Evolutionary conservation across 2,797 vertebrate genomes (phyloP).

Genomic region (Sus cebifrons): DNA sequence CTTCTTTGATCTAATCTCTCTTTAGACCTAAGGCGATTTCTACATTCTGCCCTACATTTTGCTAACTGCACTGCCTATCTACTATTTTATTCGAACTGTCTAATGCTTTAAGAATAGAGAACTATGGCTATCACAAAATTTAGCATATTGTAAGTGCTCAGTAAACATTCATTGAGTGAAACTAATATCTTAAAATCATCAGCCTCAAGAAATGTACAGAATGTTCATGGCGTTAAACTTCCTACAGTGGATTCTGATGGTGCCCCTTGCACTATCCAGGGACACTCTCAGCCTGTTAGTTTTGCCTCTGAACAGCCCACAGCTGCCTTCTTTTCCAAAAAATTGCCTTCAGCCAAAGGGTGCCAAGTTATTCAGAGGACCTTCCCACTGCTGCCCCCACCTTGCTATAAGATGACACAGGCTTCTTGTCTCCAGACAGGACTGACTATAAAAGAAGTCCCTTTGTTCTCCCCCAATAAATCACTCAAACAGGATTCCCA

Average conservation of each 20-base stretch:
- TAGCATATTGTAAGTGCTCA: neutral
- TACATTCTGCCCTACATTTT: neutral
- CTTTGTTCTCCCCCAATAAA: neutral
- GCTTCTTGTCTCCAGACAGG: neutral
- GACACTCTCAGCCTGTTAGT: accelerated
- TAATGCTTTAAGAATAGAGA: neutral
- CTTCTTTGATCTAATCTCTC: neutral
- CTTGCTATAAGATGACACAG: neutral
- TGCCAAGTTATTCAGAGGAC: accelerated
- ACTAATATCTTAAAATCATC: neutral
- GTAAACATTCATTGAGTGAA: neutral
- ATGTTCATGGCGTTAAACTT: neutral
- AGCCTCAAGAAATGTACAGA: neutral
- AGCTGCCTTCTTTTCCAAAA: neutral
- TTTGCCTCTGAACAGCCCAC: neutral
- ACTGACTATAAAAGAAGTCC: neutral
- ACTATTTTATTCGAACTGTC: neutral
- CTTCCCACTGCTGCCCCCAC: accelerated
- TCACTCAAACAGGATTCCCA: neutral
- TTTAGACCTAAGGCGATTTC: neutral
- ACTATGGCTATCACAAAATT: neutral
- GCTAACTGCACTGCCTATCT: neutral
- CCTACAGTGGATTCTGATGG: neutral
- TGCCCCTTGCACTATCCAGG: neutral
- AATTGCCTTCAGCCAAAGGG: neutral